Conservation (phyloP, 2,113 vertebrate genomes). For the Grammomys dolichurus region DNA sequence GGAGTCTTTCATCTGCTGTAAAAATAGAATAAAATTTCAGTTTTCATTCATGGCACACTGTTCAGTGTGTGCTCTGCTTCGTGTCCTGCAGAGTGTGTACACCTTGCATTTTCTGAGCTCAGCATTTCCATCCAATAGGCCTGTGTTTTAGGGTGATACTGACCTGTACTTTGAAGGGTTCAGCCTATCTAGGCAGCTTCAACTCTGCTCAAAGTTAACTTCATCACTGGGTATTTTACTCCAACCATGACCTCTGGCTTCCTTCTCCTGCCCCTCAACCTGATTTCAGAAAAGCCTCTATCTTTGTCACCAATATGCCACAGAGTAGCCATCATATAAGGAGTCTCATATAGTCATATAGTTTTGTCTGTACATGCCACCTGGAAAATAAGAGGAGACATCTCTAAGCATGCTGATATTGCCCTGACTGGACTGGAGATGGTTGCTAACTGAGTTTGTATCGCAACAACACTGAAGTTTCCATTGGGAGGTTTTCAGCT, state of each 20-base stretch:
- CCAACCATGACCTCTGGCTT: accelerated
- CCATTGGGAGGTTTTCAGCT: background rate
- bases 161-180: background rate
- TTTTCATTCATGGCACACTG: background rate
- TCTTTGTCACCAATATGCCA: background rate
- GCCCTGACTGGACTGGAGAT: background rate
- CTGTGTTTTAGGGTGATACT: background rate
- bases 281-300: background rate
- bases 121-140: accelerated
- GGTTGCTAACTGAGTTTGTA: background rate
- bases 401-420: background rate
- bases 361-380: no score
- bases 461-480: background rate
- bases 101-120: background rate
- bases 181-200: background rate
- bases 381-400: background rate
- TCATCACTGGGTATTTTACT: background rate
- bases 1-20: slow-evolving; percentile 96
- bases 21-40: slow-evolving; percentile 35
- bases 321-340: background rate
- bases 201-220: background rate
- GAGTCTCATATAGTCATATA: no score
- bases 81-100: accelerated
- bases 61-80: accelerated
- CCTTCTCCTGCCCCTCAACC: no score